Evolutionary conservation across 2,888 invertebrate genomes (phyloP).

Genomic region (Drosophila vallismaia): DNA sequence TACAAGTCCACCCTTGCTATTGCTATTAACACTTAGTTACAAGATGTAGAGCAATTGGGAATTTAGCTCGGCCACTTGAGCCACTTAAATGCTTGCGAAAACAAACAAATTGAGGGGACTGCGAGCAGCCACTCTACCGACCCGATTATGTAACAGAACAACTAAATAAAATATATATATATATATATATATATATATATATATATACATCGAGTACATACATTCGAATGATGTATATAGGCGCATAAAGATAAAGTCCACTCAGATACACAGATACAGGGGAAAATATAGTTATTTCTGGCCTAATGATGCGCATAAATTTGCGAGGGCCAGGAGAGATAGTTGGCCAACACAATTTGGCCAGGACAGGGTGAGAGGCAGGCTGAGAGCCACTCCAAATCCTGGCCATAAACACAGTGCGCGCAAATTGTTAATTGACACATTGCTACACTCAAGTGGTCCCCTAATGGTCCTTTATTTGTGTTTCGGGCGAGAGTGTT

Average conservation of each 20-base stretch:
- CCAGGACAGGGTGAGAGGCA: neutral
- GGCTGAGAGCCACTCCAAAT: neutral
- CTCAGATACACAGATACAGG: neutral
- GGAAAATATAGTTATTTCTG: constrained; percentile 24
- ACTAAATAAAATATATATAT: neutral
- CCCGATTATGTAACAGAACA: constrained; percentile 14
- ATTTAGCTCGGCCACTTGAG: constrained; percentile 61
- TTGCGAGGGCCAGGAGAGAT: constrained; percentile 27
- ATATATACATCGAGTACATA: constrained; percentile 1
- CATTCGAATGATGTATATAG: neutral
- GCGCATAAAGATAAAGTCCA: neutral
- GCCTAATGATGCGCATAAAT: constrained; percentile 44
- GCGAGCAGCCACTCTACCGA: constrained; percentile 4
- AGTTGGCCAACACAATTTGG: constrained; percentile 22
- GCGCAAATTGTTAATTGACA: constrained; percentile 73
- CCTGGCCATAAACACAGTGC: constrained; percentile 60
- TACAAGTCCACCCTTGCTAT: constrained; percentile 15
- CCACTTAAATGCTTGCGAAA: constrained; percentile 56
- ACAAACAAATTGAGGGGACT: constrained; percentile 50
- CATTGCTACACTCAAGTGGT: constrained; percentile 57
- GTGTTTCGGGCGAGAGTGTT: neutral
- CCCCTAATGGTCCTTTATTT: constrained; percentile 38
- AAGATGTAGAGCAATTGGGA: constrained; percentile 59
- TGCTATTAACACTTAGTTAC: constrained; percentile 44
- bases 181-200: neutral